Percentiles rank a stretch among this genome's conserved stretches.
These are phyloP conservation scores for Chamaea fasciata DNA, from an alignment of 2,113 vertebrate species.

Conservation along the genomic window DNA sequence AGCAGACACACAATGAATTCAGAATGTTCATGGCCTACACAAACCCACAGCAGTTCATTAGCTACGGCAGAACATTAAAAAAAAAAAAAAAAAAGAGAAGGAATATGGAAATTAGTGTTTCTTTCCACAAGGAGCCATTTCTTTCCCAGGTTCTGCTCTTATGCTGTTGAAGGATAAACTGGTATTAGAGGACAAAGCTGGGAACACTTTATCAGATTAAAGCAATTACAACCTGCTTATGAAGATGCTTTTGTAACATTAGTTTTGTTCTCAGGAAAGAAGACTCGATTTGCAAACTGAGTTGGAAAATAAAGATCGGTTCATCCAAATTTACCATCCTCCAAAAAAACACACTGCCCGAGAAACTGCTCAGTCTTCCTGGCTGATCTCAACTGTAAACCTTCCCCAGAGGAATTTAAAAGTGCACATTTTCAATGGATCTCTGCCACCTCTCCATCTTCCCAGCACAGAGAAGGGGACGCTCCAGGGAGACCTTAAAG, in stretches of 20 bases:
- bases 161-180: neutral
- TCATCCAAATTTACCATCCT: neutral
- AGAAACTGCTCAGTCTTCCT: neutral
- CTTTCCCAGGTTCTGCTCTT: neutral
- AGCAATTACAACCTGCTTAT: neutral
- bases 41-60: neutral
- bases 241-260: neutral
- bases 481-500: neutral
- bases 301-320: neutral
- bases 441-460: neutral
- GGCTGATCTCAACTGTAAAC: neutral
- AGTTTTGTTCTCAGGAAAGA: neutral
- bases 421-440: neutral
- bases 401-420: neutral
- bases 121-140: neutral
- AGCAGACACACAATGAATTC: neutral
- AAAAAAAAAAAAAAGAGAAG: neutral
- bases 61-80: neutral
- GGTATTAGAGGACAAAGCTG: neutral
- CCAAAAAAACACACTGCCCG: neutral
- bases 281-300: neutral
- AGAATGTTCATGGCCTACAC: neutral
- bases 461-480: neutral
- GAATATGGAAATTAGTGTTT: neutral
- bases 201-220: neutral